Percentiles rank a stretch among this genome's conserved stretches.
phyloP scores from a whole-genome alignment of 2,888 invertebrate species.

The Latrodectus elegans region DNA sequence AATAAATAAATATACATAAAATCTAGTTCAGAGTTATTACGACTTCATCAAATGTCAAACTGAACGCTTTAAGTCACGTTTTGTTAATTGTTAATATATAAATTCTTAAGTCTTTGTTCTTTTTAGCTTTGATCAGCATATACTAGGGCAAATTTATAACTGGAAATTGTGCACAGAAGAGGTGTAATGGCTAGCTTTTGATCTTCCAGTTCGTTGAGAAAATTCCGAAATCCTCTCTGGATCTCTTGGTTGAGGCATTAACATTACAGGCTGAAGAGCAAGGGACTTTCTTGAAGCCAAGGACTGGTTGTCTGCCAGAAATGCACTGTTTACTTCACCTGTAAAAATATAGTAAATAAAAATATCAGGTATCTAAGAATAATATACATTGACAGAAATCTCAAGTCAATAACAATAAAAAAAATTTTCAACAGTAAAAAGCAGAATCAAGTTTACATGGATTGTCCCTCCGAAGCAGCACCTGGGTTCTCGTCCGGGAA shows the following conservation, averaged over 20 bases:
- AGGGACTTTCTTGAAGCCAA: constrained; percentile 89
- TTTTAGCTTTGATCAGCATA: neutral
- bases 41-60: too few species aligned
- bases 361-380: too few species aligned
- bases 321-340: constrained; percentile 93
- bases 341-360: neutral
- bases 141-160: constrained; percentile 75
- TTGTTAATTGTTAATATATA: too few species aligned
- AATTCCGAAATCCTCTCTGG: constrained; percentile 73
- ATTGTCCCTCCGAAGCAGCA: too few species aligned
- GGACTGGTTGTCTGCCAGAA: constrained; percentile 89
- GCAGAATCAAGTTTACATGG: too few species aligned
- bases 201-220: constrained; percentile 66
- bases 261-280: constrained; percentile 88
- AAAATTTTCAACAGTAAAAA: too few species aligned
- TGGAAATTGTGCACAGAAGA: constrained; percentile 84
- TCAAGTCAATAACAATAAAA: too few species aligned
- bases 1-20: neutral
- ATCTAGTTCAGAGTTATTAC: too few species aligned
- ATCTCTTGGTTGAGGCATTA: constrained; percentile 84
- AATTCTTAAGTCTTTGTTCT: neutral
- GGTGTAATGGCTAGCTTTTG: constrained; percentile 79
- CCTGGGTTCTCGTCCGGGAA: too few species aligned
- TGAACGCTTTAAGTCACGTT: too few species aligned
- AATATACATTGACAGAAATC: too few species aligned